Base-by-base conservation (phyloP, 1,140 invertebrate species). In the Zaprionus ornatus region DNA sequence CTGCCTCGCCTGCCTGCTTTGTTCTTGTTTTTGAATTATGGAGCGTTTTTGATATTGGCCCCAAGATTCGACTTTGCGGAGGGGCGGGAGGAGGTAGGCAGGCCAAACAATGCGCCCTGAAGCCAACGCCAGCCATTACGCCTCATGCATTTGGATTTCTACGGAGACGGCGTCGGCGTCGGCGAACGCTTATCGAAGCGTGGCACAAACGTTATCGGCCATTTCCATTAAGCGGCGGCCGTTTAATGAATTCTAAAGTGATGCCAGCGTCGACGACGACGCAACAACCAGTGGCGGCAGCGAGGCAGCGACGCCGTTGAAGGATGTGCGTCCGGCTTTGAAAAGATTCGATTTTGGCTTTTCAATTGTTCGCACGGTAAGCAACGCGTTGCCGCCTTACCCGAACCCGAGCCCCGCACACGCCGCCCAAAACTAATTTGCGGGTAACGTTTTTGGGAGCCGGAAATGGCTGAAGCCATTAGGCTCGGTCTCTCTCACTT, bases 241-340 rank as follows among this genome's bases (percentile, higher is more conserved):
- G 85, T 90, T 90, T 90, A 90, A 90, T 90, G 85, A 90, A 90
- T 90, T 85, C 85, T 81, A 88, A 88, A 88, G 86, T 81, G 81
- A 79, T 60, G 80, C 76, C 82, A 64, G 32, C 64, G 65, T 48
- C 75, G 67, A 50, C 40, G 67, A 50, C 40, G 69, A 25, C 52
- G 63, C 10, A 27, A 55, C 80, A 63, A 27, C 52, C 29, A 32
- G 29, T 9, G 29, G 62, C 64, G 40, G 6, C 74, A 62, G 29
- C 23, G 60, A 23, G 12, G 9, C 48, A 37, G 55, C 66, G 52
- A 48, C 37, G 67, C 40, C 69, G 65, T 75, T 85, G 81, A 79
- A 74, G 77, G 80, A 77, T 83, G 79, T 77, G 72, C 77, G 66
- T 67, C 63, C 52, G 66, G 74, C 70, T 52, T 73, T 90, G 78